Evolutionary conservation across 2,797 vertebrate genomes (phyloP).

Genomic region (Pangasius krempfi): DNA sequence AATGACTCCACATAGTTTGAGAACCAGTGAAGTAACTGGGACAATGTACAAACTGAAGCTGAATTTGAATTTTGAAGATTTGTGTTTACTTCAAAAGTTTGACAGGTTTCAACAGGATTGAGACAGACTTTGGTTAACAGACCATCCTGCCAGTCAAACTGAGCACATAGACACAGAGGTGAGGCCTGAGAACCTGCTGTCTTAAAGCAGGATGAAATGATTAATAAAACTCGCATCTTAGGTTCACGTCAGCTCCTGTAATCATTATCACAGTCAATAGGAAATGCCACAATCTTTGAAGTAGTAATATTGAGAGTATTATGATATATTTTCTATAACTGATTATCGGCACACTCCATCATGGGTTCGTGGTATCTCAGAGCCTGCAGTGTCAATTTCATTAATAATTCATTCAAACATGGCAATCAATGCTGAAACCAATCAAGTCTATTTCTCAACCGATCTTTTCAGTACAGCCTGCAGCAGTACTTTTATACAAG

Average conservation of each 20-base stretch:
- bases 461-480: constrained; percentile 14
- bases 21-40: too few relatives aligned
- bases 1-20: not conserved
- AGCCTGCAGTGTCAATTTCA: not conserved
- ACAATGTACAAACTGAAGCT: not conserved
- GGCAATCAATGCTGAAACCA: not conserved
- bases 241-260: not conserved
- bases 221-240: not conserved
- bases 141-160: constrained; percentile 25
- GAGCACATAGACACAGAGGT: not conserved
- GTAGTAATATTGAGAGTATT: not conserved
- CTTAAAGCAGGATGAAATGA: not conserved
- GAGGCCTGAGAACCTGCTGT: not conserved
- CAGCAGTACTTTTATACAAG: not conserved
- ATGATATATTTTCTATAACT: not conserved
- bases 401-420: constrained; percentile 25
- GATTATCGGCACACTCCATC: not conserved
- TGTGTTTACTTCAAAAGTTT: not conserved
- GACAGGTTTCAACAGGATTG: not conserved
- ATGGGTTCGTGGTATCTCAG: not conserved
- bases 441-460: not conserved
- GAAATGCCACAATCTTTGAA: not conserved
- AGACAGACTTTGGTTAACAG: not conserved
- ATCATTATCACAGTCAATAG: not conserved
- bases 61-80: not conserved